Base-by-base conservation (phyloP, 2,113 vertebrate genomes). In the Micromys minutus region DNA sequence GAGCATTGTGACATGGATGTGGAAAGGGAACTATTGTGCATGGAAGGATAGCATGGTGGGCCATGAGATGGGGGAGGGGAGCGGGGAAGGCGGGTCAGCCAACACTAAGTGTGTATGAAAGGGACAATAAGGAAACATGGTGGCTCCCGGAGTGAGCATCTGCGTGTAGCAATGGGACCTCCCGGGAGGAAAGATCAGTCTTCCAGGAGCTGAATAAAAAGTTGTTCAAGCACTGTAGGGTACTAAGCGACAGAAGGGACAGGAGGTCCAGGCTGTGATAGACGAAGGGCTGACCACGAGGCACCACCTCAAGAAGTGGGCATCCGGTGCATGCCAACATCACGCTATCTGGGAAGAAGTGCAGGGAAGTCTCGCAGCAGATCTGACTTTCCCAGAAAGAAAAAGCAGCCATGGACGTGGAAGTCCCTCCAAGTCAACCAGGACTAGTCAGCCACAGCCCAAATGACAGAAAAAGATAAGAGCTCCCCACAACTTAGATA, bases 281-380 rank as follows among this genome's bases (percentile, higher is more conserved):
- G 99, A 99, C 47, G 65, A 96, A 75, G 99, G 98, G 2, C 98
- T 99, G 67, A 99, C 96, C 95, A 99, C 99, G 2, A 45, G 97
- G 91, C 98, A 99, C 88, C 99, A 99, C 96, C 98, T 99, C 91
- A 99, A 98, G 98, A 99, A 99, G 98, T 98, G 99, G 81, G 97
- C 94, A 99, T 99, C 92, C 97, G 98, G 83, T 98, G 0, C 97
- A 99, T 45, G 98, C 99, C 3, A 99, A 99, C 96, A 99, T 99
- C 96, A 99, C 99, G 0, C 98, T 99, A 19, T 99, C 99, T 0
- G 99, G 99, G 36, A 99, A 99, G 98, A 99, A 99, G 97, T 99
- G 94, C 45, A 96, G 98, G 17, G 99, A 99, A 71, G 97, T 99
- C 91, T 96, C 99, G 9, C 99, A 99, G 91, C 99, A 99, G 96